Conservation (phyloP, 2,113 vertebrate species). For the Calonectris borealis region DNA sequence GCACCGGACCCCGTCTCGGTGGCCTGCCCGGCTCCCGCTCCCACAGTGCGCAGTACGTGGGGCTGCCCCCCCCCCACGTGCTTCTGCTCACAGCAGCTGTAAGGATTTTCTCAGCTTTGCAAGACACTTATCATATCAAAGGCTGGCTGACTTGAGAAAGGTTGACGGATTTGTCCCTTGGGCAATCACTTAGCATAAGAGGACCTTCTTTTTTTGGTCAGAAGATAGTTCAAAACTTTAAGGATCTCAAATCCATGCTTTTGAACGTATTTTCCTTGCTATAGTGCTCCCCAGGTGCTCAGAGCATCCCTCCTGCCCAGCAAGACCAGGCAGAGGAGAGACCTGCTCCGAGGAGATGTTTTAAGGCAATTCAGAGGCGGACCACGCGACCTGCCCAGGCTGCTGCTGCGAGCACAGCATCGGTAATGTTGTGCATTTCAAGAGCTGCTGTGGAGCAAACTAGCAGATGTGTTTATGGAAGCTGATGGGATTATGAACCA, state of each 20-base stretch:
- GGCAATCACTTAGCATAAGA: neutral
- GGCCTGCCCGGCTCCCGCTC: accelerated
- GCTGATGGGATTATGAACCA: neutral
- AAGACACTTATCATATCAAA: neutral
- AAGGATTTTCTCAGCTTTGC: neutral
- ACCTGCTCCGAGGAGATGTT: neutral
- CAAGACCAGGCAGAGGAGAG: neutral
- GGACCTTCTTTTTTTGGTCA: neutral
- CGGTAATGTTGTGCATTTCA: accelerated
- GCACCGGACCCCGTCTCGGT: accelerated
- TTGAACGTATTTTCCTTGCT: neutral
- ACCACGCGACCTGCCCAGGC: accelerated
- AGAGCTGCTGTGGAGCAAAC: neutral
- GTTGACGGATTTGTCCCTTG: neutral
- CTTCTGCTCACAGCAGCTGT: neutral
- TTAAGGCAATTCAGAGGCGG: neutral
- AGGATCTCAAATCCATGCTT: neutral
- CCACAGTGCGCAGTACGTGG: accelerated
- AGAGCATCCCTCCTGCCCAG: neutral
- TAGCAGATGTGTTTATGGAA: neutral
- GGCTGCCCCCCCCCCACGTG: neutral
- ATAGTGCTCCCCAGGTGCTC: neutral
- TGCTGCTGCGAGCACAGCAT: neutral
- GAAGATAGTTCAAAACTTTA: neutral
- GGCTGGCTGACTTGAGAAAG: neutral